Conservation (phyloP, 2,797 vertebrate genomes). For the Danio jaintianensis region DNA sequence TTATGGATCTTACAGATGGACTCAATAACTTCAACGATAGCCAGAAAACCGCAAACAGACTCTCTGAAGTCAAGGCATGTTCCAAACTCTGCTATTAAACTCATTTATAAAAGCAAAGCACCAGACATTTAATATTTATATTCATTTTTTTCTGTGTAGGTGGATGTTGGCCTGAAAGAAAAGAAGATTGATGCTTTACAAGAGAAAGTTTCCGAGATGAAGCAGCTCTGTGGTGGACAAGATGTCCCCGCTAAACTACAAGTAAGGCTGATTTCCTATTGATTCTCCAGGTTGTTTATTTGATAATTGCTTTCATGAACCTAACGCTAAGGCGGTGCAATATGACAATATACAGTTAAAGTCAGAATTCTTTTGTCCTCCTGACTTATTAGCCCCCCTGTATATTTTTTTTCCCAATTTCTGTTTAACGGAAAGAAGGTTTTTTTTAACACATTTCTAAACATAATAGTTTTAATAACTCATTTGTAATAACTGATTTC, state of each 20-base stretch:
- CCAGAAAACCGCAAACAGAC: conserved; percentile 80
- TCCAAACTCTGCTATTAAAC: neutral
- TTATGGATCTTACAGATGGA: conserved; percentile 85
- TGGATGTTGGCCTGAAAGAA: conserved; percentile 83
- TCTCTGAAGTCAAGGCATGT: conserved; percentile 87
- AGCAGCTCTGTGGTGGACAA: conserved; percentile 80
- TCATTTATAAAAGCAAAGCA: neutral
- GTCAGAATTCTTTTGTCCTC: too few relatives aligned
- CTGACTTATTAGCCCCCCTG: too few relatives aligned
- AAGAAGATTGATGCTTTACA: conserved; percentile 84
- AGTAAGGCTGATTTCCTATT: conserved; percentile 77
- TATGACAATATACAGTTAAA: too few relatives aligned
- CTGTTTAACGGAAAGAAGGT: too few relatives aligned
- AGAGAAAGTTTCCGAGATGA: conserved; percentile 87
- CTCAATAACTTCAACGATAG: conserved; percentile 87
- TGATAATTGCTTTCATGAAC: neutral
- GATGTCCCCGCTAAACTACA: conserved; percentile 89
- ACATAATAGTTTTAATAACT: too few relatives aligned
- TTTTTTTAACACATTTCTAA: too few relatives aligned
- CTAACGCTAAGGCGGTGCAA: too few relatives aligned
- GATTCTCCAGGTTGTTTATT: neutral
- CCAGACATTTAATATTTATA: neutral
- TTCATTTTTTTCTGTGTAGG: conserved; percentile 70
- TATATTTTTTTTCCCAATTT: too few relatives aligned
- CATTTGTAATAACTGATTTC: too few relatives aligned